Conservation (phyloP, 2,797 vertebrate genomes). For the Peromyscus nudipes region DNA sequence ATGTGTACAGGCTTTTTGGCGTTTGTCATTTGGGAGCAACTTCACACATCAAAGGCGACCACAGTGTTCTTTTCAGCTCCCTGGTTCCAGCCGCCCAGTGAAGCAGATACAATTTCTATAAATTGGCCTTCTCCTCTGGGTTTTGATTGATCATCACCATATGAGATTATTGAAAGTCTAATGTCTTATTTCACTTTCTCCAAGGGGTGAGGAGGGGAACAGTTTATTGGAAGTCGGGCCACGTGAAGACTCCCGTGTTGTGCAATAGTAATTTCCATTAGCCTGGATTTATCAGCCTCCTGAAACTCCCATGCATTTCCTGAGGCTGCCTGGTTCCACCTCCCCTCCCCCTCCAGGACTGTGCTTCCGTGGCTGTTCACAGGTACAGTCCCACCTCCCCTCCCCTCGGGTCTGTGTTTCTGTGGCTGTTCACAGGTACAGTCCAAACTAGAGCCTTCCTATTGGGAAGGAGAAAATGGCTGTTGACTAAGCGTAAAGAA, state of each 20-base stretch:
- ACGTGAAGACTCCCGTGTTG: slow-evolving; percentile 66
- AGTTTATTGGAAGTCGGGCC: slow-evolving; percentile 78
- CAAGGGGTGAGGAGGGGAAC: slow-evolving; percentile 72
- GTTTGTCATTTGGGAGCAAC: slow-evolving; percentile 64
- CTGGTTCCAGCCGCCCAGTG: slow-evolving; percentile 71
- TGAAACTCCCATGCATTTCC: slow-evolving; percentile 35
- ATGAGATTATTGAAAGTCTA: slow-evolving; percentile 83
- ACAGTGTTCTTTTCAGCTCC: slow-evolving; percentile 68
- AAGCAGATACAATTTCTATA: slow-evolving; percentile 81
- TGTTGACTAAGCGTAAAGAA: slow-evolving; percentile 67
- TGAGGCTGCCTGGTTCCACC: neutral
- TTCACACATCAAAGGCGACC: slow-evolving; percentile 71
- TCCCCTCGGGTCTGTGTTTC: slow-evolving; percentile 9
- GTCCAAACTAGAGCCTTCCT: slow-evolving; percentile 35
- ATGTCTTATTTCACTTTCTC: slow-evolving; percentile 85
- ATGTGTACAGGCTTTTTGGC: slow-evolving; percentile 48
- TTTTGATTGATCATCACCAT: slow-evolving; percentile 84
- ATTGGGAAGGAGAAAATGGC: slow-evolving; percentile 69
- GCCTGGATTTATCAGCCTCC: slow-evolving; percentile 66
- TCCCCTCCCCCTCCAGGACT: neutral
- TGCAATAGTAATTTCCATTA: slow-evolving; percentile 75
- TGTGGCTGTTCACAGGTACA: slow-evolving; percentile 48
- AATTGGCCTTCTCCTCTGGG: slow-evolving; percentile 80
- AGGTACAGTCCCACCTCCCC: slow-evolving; percentile 49
- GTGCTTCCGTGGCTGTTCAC: neutral